These are phyloP conservation scores for Heliangelus exortis DNA, from an alignment of 2,797 vertebrate genomes.

Conservation along the genomic window DNA sequence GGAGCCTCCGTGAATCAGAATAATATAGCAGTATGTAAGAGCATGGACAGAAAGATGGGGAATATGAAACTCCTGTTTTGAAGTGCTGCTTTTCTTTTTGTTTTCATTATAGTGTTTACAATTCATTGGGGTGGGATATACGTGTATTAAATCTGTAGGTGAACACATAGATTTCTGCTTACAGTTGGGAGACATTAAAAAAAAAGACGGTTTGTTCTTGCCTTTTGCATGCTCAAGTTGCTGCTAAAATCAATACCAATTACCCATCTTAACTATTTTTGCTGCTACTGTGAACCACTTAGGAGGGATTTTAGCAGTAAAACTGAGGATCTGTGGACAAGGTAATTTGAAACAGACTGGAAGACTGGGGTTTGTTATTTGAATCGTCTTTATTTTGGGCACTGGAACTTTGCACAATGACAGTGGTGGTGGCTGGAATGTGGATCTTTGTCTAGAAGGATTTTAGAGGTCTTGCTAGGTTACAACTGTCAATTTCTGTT, in stretches of 20 bases:
- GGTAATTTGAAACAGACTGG: not conserved
- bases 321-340: not conserved
- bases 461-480: not conserved
- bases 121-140: not conserved
- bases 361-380: not conserved
- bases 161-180: constrained; percentile 16
- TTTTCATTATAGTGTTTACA: not conserved
- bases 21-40: not conserved
- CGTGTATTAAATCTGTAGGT: not conserved
- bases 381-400: not conserved
- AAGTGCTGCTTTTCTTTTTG: not conserved
- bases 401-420: not conserved
- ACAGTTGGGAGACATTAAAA: not conserved
- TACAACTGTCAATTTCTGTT: not conserved
- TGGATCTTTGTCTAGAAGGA: not conserved
- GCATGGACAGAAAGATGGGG: not conserved
- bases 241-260: constrained; percentile 11
- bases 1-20: not conserved
- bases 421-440: not conserved
- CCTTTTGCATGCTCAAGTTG: not conserved
- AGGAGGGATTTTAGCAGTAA: not conserved
- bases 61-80: not conserved
- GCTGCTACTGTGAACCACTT: not conserved
- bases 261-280: not conserved
- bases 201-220: not conserved